Conservation (phyloP, 2,797 vertebrate genomes). For the Clamator glandarius region DNA sequence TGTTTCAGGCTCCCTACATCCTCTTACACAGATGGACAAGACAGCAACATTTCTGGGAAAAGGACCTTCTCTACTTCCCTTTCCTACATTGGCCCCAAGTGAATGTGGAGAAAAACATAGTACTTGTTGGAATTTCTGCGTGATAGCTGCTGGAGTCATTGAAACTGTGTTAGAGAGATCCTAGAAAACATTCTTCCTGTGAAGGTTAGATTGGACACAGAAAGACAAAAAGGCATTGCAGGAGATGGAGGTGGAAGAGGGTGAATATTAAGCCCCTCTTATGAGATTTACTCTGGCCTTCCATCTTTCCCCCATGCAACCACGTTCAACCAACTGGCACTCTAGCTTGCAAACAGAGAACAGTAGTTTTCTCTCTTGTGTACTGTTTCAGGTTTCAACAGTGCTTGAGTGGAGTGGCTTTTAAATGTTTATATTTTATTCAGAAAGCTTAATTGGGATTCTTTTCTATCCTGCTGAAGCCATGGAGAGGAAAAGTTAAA, state of each 20-base stretch:
- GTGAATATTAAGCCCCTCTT: not conserved
- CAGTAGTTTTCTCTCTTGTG: not conserved
- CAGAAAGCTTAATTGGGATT: constrained; percentile 54
- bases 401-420: not conserved
- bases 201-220: not conserved
- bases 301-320: not conserved
- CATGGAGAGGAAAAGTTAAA: not conserved
- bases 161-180: not conserved
- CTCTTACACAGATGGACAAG: not conserved
- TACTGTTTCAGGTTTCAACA: constrained; percentile 23
- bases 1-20: not conserved
- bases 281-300: not conserved
- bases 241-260: not conserved
- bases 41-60: not conserved
- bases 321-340: not conserved
- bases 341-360: not conserved
- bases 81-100: not conserved
- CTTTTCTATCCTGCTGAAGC: constrained; percentile 39
- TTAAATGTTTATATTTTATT: constrained; percentile 61
- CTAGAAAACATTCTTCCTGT: not conserved
- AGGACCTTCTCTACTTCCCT: not conserved
- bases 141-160: not conserved
- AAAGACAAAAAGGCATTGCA: not conserved
- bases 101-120: not conserved
- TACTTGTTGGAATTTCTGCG: not conserved